phyloP scores from a whole-genome alignment of 92 coral and sea anemone genomes.

The Phenganax marumi region DNA sequence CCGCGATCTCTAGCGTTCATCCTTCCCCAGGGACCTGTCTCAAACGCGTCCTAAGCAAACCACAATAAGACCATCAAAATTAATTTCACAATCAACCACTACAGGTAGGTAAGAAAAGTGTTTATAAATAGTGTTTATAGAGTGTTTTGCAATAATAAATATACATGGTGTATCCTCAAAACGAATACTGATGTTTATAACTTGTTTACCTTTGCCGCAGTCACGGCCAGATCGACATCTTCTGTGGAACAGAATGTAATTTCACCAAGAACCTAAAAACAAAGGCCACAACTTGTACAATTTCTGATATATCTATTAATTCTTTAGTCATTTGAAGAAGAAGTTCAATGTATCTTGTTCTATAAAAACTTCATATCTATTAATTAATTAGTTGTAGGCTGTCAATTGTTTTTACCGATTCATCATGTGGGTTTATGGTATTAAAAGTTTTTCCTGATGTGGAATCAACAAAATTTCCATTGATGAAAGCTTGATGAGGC shows the following conservation, averaged over 20 bases:
- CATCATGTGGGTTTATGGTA: slow-evolving; percentile 85
- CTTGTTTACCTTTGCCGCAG: slow-evolving; percentile 77
- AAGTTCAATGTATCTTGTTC: not conserved
- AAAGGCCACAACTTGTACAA: not conserved
- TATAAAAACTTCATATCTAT: not conserved
- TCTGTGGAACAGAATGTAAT: slow-evolving; percentile 74
- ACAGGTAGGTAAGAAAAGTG: not conserved
- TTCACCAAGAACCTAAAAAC: slow-evolving; percentile 72
- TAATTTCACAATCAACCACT: not conserved
- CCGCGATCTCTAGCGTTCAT: slow-evolving; percentile 99
- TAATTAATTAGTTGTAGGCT: not conserved
- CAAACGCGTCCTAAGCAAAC: slow-evolving; percentile 75
- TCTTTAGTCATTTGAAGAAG: not conserved
- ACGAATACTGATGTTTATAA: no score
- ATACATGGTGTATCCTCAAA: no score
- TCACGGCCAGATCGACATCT: slow-evolving; percentile 92
- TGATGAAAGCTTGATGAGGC: slow-evolving; percentile 89
- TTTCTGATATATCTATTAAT: no score
- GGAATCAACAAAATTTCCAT: slow-evolving; percentile 96
- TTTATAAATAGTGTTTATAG: no score
- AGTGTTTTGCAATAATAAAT: no score
- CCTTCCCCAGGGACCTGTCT: slow-evolving; percentile 93
- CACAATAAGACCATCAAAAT: not conserved
- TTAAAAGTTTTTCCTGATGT: slow-evolving; percentile 80
- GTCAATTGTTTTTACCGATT: slow-evolving; percentile 66